Conservation (phyloP, 2,888 invertebrate genomes). For the Rhopalosiphum nymphaeae region DNA sequence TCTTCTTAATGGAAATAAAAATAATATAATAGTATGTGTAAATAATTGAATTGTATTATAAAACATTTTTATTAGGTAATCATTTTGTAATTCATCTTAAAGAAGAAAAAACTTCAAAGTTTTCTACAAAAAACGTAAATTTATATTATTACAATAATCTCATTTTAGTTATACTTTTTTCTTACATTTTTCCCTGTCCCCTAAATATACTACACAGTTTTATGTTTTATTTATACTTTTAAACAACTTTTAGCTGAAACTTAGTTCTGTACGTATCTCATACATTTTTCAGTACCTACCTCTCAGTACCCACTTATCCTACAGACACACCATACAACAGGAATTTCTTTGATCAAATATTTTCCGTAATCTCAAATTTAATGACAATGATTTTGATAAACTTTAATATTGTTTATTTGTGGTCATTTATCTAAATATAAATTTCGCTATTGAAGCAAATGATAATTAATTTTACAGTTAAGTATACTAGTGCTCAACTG, state of each 20-base stretch:
- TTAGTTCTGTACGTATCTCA: constrained; percentile 4
- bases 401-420: background rate
- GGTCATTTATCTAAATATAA: background rate
- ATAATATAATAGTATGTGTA: background rate
- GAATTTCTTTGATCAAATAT: background rate
- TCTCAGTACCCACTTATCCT: background rate
- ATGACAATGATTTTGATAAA: background rate
- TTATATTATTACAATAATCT: constrained; percentile 33
- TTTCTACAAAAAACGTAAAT: background rate
- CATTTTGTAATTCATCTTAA: background rate
- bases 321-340: background rate
- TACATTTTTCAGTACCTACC: constrained; percentile 41
- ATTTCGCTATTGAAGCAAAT: background rate
- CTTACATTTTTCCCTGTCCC: constrained; percentile 18
- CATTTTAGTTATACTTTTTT: constrained; percentile 44
- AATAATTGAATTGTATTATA: constrained; percentile 7
- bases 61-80: background rate
- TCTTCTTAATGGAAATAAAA: background rate
- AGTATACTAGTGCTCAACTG: too few relatives aligned
- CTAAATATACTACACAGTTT: constrained; percentile 9
- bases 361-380: background rate
- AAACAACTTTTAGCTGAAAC: constrained; percentile 49
- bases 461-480: background rate
- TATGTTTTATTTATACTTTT: constrained; percentile 57
- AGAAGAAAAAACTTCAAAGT: background rate